Evolutionary conservation across 2,797 vertebrate species (phyloP), one percentile per base, ranked within the genome.

Genomic region (Artibeus jamaicensis): DNA sequence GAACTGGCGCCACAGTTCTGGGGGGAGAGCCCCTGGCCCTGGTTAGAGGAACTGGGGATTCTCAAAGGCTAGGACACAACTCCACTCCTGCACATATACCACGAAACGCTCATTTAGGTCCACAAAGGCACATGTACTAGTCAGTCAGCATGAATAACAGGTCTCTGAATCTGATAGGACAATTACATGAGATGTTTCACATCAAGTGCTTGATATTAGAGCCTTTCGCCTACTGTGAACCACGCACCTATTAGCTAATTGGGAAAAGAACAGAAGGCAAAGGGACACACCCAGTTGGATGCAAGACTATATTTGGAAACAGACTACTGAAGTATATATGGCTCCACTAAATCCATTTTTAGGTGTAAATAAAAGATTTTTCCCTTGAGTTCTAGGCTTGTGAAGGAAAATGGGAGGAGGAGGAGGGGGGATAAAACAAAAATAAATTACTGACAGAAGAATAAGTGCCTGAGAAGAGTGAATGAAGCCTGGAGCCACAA

Each of bases 231-330:
- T 9, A 16, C 55, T 55, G 32, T 14, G 24, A n/a, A 5, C 15
- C 21, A 79, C 19, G 84, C 2, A 1, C 11, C 19, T 16, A 12
- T 74, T 76, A 53, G 18, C 50, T 37, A 37, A 48, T 1, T 34
- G 7, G n/a, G 2, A 0, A 0, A 1, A 0, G 3, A 24, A 3
- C 32, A 55, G 21, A 21, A 42, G 46, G 24, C n/a, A n/a, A 59
- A 15, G 29, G 59, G 32, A 65, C 18, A 68, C 2, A 71, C 16
- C 16, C 55, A 71, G 29, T 8, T 86, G 44, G 18, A 12, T 74
- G 5, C 19, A 44, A 73, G 71, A 48, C 68, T 57, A 37, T 73
- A 91, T n/a, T 32, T 42, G 37, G 76, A 70, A 89, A 81, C 8
- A 89, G 67, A 32, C 2, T 55, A 68, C 9, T 11, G 14, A 65